A percentile compares a stretch with the other conserved stretches of the same genome.
Conservation (phyloP, 2,888 invertebrate genomes). For the Apodemia duryi region DNA sequence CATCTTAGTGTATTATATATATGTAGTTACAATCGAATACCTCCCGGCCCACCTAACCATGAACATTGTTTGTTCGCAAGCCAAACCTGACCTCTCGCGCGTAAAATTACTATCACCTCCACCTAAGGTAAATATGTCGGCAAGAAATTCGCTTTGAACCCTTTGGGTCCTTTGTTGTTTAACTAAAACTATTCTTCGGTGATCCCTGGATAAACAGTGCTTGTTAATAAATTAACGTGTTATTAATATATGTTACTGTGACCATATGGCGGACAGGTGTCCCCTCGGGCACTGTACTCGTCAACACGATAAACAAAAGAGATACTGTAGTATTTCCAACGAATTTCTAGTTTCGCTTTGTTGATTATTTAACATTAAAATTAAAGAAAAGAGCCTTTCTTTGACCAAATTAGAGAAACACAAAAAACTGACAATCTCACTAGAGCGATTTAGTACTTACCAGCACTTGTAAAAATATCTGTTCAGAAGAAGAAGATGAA, state of each 20-base stretch:
- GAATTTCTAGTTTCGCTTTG: neutral
- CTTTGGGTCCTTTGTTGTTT: conserved; percentile 76
- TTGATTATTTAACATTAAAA: neutral
- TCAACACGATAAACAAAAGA: conserved; percentile 67
- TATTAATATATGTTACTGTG: conserved; percentile 78
- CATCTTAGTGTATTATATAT: neutral
- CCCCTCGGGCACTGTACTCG: conserved; percentile 60
- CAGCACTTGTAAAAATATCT: too few species aligned
- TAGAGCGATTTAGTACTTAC: too few species aligned
- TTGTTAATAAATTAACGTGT: conserved; percentile 78
- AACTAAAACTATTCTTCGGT: conserved; percentile 79
- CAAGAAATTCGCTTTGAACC: conserved; percentile 80
- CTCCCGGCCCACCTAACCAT: conserved; percentile 40
- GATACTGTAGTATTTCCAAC: conserved; percentile 22
- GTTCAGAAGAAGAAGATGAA: too few species aligned
- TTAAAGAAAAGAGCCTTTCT: neutral
- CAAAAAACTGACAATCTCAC: too few species aligned
- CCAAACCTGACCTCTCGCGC: conserved; percentile 69
- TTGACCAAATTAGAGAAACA: neutral
- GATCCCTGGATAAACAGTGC: conserved; percentile 77
- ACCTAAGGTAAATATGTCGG: conserved; percentile 78
- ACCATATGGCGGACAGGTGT: conserved; percentile 70
- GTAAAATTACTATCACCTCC: conserved; percentile 78
- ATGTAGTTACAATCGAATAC: conserved; percentile 22
- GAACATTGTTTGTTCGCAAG: conserved; percentile 41